These are phyloP conservation scores for Bombycilla garrulus DNA, from an alignment of 2,113 vertebrate genomes.

Conservation along the genomic window DNA sequence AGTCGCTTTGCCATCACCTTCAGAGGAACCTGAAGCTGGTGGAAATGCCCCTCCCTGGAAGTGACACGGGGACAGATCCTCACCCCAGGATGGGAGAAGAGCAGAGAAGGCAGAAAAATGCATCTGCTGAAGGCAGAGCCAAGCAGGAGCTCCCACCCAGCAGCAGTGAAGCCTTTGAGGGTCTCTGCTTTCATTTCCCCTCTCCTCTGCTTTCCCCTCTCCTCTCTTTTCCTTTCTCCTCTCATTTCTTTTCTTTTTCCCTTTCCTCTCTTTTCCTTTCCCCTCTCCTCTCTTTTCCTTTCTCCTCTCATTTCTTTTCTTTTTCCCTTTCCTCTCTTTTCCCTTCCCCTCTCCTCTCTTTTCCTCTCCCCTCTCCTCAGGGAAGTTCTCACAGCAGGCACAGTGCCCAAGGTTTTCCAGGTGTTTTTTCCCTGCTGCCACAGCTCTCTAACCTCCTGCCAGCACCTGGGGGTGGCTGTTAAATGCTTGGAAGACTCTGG, in stretches of 20 bases:
- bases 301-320: too few relatives aligned
- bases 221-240: background rate
- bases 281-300: too few relatives aligned
- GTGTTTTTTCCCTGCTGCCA: background rate
- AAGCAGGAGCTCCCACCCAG: background rate
- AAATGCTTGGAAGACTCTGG: background rate
- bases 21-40: background rate
- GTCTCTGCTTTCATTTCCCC: background rate
- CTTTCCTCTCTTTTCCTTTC: background rate
- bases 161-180: background rate
- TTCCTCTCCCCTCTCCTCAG: background rate
- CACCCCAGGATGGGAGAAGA: accelerated
- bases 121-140: background rate
- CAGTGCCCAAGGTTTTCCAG: background rate
- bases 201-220: too few relatives aligned
- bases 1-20: background rate
- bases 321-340: too few relatives aligned
- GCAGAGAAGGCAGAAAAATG: background rate
- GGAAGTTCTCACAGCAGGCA: background rate
- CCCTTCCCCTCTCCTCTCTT: too few relatives aligned
- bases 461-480: background rate
- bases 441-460: background rate
- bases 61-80: accelerated
- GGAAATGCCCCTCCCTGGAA: background rate
- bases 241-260: too few relatives aligned